A percentile compares a stretch with the other conserved stretches of the same genome.
These are phyloP conservation scores for Cheilosia pagana DNA, from an alignment of 2,888 invertebrate species.

Conservation along the genomic window DNA sequence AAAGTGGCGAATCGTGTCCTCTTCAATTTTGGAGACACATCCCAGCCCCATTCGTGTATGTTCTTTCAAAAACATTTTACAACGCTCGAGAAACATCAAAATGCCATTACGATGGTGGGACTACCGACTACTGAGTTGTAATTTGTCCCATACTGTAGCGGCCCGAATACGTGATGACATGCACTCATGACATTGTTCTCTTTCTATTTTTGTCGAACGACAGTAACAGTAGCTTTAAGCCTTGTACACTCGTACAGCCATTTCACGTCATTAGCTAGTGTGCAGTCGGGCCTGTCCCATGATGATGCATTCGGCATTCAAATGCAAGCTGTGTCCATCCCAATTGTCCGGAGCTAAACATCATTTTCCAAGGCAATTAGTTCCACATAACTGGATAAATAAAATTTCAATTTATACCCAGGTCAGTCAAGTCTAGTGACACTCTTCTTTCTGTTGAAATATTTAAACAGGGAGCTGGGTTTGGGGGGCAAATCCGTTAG, in stretches of 20 bases:
- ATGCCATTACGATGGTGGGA: slow-evolving; percentile 62
- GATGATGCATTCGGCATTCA: slow-evolving; percentile 21
- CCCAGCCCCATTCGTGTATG: too few relatives aligned
- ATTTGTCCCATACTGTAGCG: slow-evolving; percentile 59
- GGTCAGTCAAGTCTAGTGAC: slow-evolving; percentile 2
- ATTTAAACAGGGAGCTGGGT: not conserved
- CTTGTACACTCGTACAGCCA: slow-evolving; percentile 18
- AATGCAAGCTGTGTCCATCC: slow-evolving; percentile 12
- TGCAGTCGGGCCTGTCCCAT: slow-evolving; percentile 19
- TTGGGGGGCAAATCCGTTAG: not conserved
- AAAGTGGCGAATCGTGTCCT: slow-evolving; percentile 69
- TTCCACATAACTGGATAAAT: slow-evolving; percentile 68
- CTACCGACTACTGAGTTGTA: slow-evolving; percentile 55
- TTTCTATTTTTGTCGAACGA: slow-evolving; percentile 35
- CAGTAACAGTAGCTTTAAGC: not conserved
- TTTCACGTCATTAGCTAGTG: slow-evolving; percentile 64
- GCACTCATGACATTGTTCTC: slow-evolving; percentile 57
- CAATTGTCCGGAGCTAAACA: slow-evolving; percentile 48
- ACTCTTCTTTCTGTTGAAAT: slow-evolving; percentile 16
- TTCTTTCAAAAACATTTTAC: slow-evolving; percentile 38
- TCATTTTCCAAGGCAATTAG: slow-evolving; percentile 65
- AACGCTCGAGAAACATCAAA: slow-evolving; percentile 59
- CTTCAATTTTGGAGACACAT: slow-evolving; percentile 17
- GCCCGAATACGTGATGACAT: slow-evolving; percentile 69
- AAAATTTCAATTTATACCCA: slow-evolving; percentile 58